Evolutionary conservation across 2,888 invertebrate genomes (phyloP).

Genomic region (Cephus rjabovi): DNA sequence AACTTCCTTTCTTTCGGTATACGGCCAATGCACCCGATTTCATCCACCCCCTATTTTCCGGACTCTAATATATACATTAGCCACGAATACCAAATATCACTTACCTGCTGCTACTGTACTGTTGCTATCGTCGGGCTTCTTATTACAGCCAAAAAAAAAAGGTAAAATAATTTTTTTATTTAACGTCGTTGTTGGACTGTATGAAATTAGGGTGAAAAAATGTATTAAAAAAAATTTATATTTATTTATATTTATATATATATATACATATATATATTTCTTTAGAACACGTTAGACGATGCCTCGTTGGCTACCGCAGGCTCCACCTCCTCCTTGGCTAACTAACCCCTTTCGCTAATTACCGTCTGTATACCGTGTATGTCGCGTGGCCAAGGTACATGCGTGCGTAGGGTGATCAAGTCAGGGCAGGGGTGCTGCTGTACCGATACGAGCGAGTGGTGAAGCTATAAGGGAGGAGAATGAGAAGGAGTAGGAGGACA

Average conservation of each 20-base stretch:
- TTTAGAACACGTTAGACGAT: constrained; percentile 7
- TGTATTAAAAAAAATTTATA: too few species aligned
- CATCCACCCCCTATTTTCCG: not conserved
- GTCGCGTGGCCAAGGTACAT: constrained; percentile 11
- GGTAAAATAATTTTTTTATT: too few species aligned
- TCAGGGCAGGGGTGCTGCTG: not conserved
- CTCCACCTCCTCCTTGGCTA: constrained; percentile 58
- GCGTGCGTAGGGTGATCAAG: not conserved
- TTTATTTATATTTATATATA: too few species aligned
- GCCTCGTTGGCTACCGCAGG: constrained; percentile 49
- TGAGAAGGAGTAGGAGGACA: constrained; percentile 18
- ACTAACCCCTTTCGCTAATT: constrained; percentile 61
- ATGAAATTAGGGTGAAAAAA: too few species aligned
- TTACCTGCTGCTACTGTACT: too few species aligned
- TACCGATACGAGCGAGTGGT: not conserved
- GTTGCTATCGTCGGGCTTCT: too few species aligned
- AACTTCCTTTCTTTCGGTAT: not conserved
- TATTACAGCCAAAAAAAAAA: too few species aligned
- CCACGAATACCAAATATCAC: too few species aligned
- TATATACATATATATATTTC: too few species aligned
- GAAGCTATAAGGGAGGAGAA: not conserved
- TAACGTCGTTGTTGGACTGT: too few species aligned
- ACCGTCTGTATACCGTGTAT: constrained; percentile 46
- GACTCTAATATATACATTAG: too few species aligned
- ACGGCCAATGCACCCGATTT: not conserved